Conservation (phyloP, 2,113 vertebrate genomes). For the Tympanuchus pallidicinctus region DNA sequence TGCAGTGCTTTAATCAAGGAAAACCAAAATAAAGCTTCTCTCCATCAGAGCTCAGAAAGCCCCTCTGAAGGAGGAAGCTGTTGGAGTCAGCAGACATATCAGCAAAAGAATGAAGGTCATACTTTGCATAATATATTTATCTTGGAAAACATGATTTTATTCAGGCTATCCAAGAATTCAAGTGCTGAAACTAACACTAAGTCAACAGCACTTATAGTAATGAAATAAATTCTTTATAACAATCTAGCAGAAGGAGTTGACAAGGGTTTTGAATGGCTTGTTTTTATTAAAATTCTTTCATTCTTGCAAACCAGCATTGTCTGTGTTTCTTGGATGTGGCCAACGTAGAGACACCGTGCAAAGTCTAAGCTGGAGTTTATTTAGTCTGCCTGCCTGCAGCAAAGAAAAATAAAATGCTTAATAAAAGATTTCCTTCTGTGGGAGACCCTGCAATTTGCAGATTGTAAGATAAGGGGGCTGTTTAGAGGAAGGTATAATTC, state of each 20-base stretch:
- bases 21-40: background rate
- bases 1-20: background rate
- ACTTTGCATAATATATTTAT: slow-evolving; percentile 82
- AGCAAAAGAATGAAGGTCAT: slow-evolving; percentile 74
- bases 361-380: slow-evolving; percentile 82
- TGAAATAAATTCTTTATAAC: slow-evolving; percentile 83
- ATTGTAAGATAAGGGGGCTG: slow-evolving; percentile 70
- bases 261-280: slow-evolving; percentile 77
- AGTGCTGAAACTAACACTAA: slow-evolving; percentile 86
- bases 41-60: background rate
- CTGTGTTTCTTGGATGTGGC: slow-evolving; percentile 88
- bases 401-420: slow-evolving; percentile 83
- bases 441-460: slow-evolving; percentile 76
- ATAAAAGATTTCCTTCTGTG: slow-evolving; percentile 85
- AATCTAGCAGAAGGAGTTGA: slow-evolving; percentile 73
- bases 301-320: slow-evolving; percentile 80
- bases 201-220: slow-evolving; percentile 84
- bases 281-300: slow-evolving; percentile 91
- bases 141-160: slow-evolving; percentile 76
- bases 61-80: slow-evolving; percentile 40
- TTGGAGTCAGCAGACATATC: slow-evolving; percentile 64
- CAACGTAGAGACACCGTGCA: slow-evolving; percentile 73
- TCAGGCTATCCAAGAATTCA: slow-evolving; percentile 81
- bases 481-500: slow-evolving; percentile 60
- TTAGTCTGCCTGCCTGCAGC: slow-evolving; percentile 83